Base-by-base conservation (phyloP, 2,888 invertebrate species). In the Cacoxenus indagator region DNA sequence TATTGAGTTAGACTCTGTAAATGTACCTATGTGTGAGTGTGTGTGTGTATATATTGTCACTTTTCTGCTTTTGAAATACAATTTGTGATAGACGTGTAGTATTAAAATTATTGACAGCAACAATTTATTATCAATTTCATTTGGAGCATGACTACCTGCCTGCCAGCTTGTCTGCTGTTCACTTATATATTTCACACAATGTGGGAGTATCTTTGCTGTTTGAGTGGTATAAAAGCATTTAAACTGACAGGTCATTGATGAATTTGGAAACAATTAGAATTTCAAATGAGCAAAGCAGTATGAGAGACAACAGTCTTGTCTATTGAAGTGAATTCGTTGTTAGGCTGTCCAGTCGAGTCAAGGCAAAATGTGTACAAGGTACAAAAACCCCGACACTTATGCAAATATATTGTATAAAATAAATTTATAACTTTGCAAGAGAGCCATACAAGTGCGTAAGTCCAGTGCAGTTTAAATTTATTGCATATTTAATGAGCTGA, bases 101-200 rank as follows among this genome's bases (percentile, higher is more conserved):
- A 84, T 83, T 78, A 78, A 85, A 82, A 76, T 76, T 82, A 84
- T 80, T 85, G 84, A 85, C 85, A 84, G 80, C 78, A 72, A 77
- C 79, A 80, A 84, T 85, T 85, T 84, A 84, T 85, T 83, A 85
- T 81, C 81, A 78, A 82, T 78, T 80, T 70, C 67, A 66, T 69
- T 70, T 68, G 4, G 19, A 29, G 24, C 29, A 4, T 14, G 1
- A 24, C 2, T 55, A 24, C 55, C 11, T 22, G 27, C 55, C 11
- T 22, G 19, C 1, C 3, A 4, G 8, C 14, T 14, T 14, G 37
- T 48, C 19, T 48, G 6, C 1, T n/a, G 11, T 6, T 48, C 17
- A 14, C 48, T n/a, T 48, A n/a, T 48, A 17, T 48, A 22, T n/a
- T 4, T n/a, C 48, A 48, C 14, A 48, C 48, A 48, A 17, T 48